Evolutionary conservation across 1,140 invertebrate genomes (phyloP), one percentile per base, ranked within the genome.

Genomic region (Yoshiicerus persimilis): DNA sequence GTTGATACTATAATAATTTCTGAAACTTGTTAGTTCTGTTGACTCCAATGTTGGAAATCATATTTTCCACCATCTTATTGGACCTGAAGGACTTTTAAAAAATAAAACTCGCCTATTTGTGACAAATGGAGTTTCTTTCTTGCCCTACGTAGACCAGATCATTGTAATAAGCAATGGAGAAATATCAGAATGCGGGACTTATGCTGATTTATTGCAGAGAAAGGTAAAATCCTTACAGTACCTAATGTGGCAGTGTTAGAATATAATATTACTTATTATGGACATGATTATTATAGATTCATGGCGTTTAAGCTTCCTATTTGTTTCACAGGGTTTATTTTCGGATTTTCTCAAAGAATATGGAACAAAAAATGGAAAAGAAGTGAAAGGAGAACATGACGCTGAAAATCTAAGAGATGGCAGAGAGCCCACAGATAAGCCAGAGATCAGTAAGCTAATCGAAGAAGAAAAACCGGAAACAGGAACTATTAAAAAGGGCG

Each of bases 401-500:
- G n/a, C 20, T 47, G 41, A 11, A 2, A 1, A 47, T 0, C 3
- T 1, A 4, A 56, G n/a, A 56, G 13, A 1, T n/a, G 5, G 47
- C 20, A 2, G n/a, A 4, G 6, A n/a, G 47, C 0, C 47, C n/a
- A n/a, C n/a, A n/a, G n/a, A 16, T 1, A 56, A 56, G 20, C 0
- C 6, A 56, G 47, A 56, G n/a, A 56, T 16, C 1, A n/a, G n/a
- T n/a, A 88, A 87, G 36, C 93, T 98, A 4, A 98, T 98, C 90
- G 96, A 98, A 93, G 94, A 93, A 4, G 97, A 98, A 92, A 97
- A 97, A 92, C 93, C 96, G 0, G 96, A 98, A 94, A 98, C 96
- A 11, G 97, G 97, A 90, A 96, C 96, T 92, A 97, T 98, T 0
- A 97, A 97, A 94, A 95, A 96, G 94, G 92, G 93, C 87, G 97